Percentiles rank a stretch among this genome's conserved stretches.
Evolutionary conservation across 2,113 vertebrate species (phyloP).

Genomic region (Prietella phreatophila): DNA sequence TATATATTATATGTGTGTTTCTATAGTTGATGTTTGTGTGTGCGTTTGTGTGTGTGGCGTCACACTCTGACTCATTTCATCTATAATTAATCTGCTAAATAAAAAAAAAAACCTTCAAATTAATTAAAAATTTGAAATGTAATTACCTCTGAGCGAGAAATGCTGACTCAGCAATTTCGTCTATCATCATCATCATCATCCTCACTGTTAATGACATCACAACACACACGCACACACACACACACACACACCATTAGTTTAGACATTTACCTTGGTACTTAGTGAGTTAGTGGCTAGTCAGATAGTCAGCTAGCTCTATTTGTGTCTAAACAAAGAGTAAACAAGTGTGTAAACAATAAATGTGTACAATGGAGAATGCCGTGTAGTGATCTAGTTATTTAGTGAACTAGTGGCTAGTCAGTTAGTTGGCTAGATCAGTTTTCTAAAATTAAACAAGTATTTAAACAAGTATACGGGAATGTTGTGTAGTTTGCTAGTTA

Average conservation of each 20-base stretch:
- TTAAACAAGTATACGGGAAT: background rate
- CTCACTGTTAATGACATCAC: background rate
- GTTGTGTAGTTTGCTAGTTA: background rate
- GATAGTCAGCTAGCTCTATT: background rate
- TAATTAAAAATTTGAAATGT: conserved; percentile 41
- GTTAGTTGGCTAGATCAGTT: background rate
- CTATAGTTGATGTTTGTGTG: background rate
- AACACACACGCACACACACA: background rate
- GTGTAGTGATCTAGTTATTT: background rate
- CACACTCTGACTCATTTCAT: conserved; percentile 2
- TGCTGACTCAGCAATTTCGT: conserved; percentile 26
- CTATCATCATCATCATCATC: background rate
- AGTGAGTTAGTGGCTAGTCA: background rate
- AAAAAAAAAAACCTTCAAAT: conserved; percentile 29
- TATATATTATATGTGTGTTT: too few species aligned
- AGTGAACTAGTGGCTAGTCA: background rate
- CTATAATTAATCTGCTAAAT: conserved; percentile 45
- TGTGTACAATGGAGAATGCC: background rate
- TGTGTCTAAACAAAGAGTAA: background rate
- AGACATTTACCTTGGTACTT: background rate
- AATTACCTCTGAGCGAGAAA: conserved; percentile 25
- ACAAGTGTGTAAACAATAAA: background rate
- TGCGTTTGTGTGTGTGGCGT: background rate
- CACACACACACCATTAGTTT: background rate
- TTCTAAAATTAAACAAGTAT: background rate